Base-by-base conservation (phyloP, 2,113 vertebrate genomes). In the Nesospiza acunhae region DNA sequence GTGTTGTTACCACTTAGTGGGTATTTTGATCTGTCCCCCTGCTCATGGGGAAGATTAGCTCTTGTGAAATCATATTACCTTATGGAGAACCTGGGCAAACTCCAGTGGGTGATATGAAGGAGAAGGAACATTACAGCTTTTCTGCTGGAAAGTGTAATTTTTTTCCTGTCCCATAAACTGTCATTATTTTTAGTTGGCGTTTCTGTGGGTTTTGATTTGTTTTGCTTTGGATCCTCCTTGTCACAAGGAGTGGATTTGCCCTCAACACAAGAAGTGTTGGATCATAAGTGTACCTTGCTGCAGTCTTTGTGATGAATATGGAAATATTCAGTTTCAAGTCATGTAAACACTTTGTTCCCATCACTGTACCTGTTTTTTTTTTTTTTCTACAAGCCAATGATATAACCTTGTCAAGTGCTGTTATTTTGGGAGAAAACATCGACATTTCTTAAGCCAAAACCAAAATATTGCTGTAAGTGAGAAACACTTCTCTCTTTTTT, bases 351-450 rank as follows among this genome's bases (percentile, higher is more conserved):
- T 63, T 83, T 73, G 42, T 90, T 88, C 63, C 86, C 73, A 79
- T 85, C 62, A 28, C 52, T 68, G 42, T 35, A 75, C 28, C 11
- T 2, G 47, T 42, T 76, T n/a, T 53, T 26, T 68, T 33, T n/a
- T 56, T 33, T 56, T 56, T 33, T 0, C 47, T 42, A 74, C 68
- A 84, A 81, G 52, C 27, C 21, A 52, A 24, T 72, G 50, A 47
- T 64, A 35, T 3, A 85, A 74, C 83, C 76, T 60, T 78, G 47
- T 67, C 79, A 85, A 80, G 52, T 74, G 27, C 56, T 33, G 23
- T 89, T 95, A 87, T 87, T 92, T 69, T 81, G 41, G 49, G 86
- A 92, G 53, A 82, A 78, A 79, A 30, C 86, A 66, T 53, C 49
- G 56, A 37, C 59, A 23, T 60, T 84, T 93, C 69, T 77, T 58